Conservation (phyloP, 2,888 invertebrate species). For the Protonemura montana region DNA sequence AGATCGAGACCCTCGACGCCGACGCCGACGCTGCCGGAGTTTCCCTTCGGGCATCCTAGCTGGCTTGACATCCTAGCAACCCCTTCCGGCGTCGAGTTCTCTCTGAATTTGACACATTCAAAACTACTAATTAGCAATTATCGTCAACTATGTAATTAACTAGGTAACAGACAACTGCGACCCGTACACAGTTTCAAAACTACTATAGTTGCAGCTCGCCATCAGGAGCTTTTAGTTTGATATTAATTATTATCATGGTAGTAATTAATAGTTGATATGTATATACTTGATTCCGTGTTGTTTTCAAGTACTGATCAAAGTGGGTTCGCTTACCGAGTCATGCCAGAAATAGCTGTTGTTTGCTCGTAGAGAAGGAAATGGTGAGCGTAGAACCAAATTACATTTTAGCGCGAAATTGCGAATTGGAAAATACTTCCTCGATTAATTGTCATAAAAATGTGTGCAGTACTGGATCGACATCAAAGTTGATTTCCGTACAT, state of each 20-base stretch:
- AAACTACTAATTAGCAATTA: neutral
- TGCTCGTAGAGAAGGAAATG: no score
- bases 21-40: neutral
- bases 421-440: neutral
- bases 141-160: slow-evolving; percentile 5
- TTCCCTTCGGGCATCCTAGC: neutral
- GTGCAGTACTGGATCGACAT: neutral
- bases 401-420: neutral
- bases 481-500: neutral
- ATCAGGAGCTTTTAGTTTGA: no score
- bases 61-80: neutral
- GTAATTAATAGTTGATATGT: no score
- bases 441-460: neutral
- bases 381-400: no score
- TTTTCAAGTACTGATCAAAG: no score
- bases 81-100: neutral
- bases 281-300: no score
- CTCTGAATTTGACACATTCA: neutral
- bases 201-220: neutral
- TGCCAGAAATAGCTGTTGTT: no score
- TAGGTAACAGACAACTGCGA: neutral
- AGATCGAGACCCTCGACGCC: neutral
- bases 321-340: no score
- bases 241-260: no score
- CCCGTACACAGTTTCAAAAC: neutral